Evolutionary conservation across 37 sponge, comb jelly and placozoan genomes (phyloP).

Genomic region (Crambe crambe): DNA sequence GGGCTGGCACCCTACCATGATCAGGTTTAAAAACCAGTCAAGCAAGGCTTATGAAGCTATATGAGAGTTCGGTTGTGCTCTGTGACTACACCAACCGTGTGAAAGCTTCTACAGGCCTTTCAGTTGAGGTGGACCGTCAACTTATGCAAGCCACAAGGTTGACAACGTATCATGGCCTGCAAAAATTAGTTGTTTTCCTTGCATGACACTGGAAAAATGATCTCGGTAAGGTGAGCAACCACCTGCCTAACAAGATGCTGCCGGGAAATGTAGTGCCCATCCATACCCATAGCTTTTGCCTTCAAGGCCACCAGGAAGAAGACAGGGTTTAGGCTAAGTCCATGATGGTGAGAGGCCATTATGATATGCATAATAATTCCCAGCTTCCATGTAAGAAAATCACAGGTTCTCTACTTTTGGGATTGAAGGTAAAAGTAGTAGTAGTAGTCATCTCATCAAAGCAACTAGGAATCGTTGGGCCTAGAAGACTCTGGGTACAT

Average conservation of each 20-base stretch:
- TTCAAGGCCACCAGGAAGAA: background rate
- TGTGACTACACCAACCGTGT: slow-evolving; percentile 19
- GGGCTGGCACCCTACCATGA: slow-evolving; percentile 7
- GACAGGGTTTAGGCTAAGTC: background rate
- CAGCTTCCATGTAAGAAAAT: slow-evolving; percentile 8
- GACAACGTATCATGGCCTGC: no score
- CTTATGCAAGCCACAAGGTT: background rate
- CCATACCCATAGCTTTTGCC: background rate
- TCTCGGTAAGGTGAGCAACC: slow-evolving; percentile 10
- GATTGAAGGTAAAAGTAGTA: background rate
- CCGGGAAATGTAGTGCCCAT: no score
- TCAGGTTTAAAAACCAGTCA: background rate
- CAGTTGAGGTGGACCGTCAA: background rate
- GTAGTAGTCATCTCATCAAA: background rate
- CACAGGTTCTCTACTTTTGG: slow-evolving; percentile 22
- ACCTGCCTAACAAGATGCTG: no score
- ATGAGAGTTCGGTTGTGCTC: background rate
- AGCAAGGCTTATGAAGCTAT: background rate
- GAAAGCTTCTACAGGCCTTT: slow-evolving; percentile 2
- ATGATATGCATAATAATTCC: slow-evolving; percentile 14
- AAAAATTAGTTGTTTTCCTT: background rate
- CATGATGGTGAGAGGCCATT: slow-evolving; percentile 13
- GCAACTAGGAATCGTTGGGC: background rate
- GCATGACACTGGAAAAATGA: background rate
- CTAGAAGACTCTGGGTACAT: background rate